Conservation (phyloP, 2,113 vertebrate species). For the Hipposideros armiger region DNA sequence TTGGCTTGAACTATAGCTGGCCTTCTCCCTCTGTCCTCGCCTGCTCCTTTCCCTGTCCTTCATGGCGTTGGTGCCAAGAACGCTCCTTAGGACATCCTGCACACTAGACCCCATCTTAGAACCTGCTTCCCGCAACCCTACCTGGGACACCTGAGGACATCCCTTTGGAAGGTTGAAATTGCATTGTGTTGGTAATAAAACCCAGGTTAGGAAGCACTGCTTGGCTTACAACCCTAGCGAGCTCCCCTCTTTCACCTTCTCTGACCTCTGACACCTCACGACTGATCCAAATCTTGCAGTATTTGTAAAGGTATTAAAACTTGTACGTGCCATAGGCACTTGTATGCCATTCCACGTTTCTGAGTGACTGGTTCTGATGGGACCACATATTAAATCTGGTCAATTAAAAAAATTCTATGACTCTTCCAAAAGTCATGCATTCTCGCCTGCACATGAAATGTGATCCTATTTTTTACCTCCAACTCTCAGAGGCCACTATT, state of each 20-base stretch:
- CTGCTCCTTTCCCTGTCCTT: neutral
- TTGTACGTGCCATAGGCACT: fast-evolving
- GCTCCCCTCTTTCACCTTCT: neutral
- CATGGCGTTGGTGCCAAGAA: neutral
- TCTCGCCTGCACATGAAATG: neutral
- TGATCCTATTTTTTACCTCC: neutral
- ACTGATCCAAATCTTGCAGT: neutral
- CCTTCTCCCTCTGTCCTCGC: neutral
- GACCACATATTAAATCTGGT: neutral
- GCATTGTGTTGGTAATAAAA: neutral
- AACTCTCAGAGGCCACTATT: neutral
- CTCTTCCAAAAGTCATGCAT: neutral
- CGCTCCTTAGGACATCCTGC: neutral
- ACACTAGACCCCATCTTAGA: neutral
- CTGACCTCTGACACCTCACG: neutral
- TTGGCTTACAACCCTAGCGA: neutral
- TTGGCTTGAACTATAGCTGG: neutral
- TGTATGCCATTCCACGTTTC: neutral
- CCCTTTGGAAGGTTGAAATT: neutral
- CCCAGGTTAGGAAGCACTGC: neutral
- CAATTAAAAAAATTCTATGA: neutral
- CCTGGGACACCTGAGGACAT: neutral
- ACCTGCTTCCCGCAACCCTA: neutral
- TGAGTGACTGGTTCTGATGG: neutral
- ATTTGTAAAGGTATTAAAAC: neutral